Conservation (phyloP, 2,113 vertebrate genomes). For the Theristicus caerulescens region DNA sequence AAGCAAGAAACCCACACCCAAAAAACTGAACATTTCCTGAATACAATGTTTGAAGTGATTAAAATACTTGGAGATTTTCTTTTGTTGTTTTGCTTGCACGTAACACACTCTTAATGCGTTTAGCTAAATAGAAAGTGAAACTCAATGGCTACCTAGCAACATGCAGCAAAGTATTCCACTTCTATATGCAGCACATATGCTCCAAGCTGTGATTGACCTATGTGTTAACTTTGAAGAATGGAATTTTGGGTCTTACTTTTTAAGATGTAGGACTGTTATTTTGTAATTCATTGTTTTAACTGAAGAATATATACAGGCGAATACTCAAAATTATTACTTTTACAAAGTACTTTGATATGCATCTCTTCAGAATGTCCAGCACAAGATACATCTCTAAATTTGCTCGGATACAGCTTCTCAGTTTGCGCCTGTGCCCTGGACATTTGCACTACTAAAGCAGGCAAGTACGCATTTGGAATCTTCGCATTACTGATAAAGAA, state of each 20-base stretch:
- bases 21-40: not conserved
- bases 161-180: not conserved
- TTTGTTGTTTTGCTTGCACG: not conserved
- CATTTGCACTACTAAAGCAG: not conserved
- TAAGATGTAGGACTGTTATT: not conserved
- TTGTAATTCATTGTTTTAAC: not conserved
- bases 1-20: not conserved
- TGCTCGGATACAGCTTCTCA: not conserved
- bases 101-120: not conserved
- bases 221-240: not conserved
- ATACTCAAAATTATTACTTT: not conserved
- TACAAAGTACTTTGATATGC: not conserved
- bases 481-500: not conserved
- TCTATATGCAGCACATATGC: not conserved
- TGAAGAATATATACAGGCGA: not conserved
- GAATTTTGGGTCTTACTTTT: not conserved
- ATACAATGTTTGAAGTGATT: not conserved
- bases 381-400: not conserved
- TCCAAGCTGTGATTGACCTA: not conserved
- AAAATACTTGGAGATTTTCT: not conserved
- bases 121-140: not conserved
- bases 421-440: not conserved
- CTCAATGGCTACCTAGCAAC: not conserved
- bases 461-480: not conserved
- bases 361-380: not conserved